Evolutionary conservation across 2,888 invertebrate genomes (phyloP), one percentile per base, ranked within the genome.

Genomic region (Monochamus alternatus): DNA sequence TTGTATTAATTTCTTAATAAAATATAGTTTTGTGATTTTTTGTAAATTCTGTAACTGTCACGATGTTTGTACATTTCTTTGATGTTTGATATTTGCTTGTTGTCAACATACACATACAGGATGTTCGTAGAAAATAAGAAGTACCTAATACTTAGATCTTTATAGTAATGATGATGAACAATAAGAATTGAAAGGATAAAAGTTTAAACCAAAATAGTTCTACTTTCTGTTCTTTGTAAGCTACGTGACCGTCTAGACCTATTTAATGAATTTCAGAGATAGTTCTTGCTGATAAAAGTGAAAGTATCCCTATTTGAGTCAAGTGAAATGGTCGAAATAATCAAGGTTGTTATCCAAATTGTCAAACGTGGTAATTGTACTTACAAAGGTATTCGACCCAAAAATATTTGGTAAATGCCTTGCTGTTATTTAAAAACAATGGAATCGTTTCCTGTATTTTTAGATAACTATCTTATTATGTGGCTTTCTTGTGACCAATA

Each of bases 321-420:
- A 9, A 12, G 47, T 47, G 47, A 47, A 47, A 47, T 47, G 47
- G 47, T 47, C 8, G 8, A 47, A 47, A 47, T 47, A 47, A 47
- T 47, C 47, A 47, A 47, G 47, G 47, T 47, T 12, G 7, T 47
- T 47, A 47, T 47, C 12, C 47, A 10, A 47, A 47, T 3, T 12
- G 47, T 47, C 47, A 9, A 12, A 47, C 47, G 3, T 9, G 47
- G 47, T 47, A 12, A 47, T 12, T 12, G 47, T 47, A 47, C 47
- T 47, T 10, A 9, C 44, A 44, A 44, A 44, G 44, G 47, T 9
- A 47, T 9, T 47, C 2, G 30, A 58, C 58, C 14, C 5, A 58
- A 58, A 22, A 58, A 58, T 58, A 12, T 14, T 58, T 58, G 5
- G 58, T 30, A 58, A 63, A 7, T 63, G 63, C 12, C n/a, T 32